Base-by-base conservation (phyloP, 2,797 vertebrate genomes). In the Paramormyrops hopkinsi region DNA sequence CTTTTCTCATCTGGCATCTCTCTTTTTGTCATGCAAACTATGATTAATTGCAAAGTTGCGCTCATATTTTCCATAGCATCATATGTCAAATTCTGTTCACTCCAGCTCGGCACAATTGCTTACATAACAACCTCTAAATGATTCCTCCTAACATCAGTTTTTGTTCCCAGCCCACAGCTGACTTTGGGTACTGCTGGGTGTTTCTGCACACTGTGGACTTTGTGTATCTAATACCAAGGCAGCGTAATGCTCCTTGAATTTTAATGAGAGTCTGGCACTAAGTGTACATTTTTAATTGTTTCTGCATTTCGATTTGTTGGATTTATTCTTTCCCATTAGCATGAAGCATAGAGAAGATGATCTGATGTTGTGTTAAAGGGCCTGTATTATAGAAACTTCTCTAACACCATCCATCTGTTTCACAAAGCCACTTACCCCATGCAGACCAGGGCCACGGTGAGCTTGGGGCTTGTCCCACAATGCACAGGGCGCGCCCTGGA, bases 41-140 rank as follows among this genome's bases (percentile, higher is more conserved):
- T 92, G 94, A 97, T 96, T 94, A 92, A 94, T 95, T 93, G 93
- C 93, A 94, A 90, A 46, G 91, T 89, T 19, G 94, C 95, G 95
- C 95, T 95, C 95, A 96, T 96, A 96, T 95, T 96, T 96, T 95
- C 94, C 95, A 92, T 91, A 94, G 93, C 95, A 94, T 95, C 96
- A 92, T 94, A 94, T 94, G 95, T 95, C 94, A 95, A 93, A 93
- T 90, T 91, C 82, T 92, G 95, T 95, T 95, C 94, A 93, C 93
- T 95, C 94, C 94, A 95, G 94, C 93, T 93, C 94, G 91, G 92
- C 92, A n/a, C 89, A 94, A 96, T 96, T 92, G 95, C 95, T 96
- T 96, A 96, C 96, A 96, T 94, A 96, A 95, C 59, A 33, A 14
- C 56, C 93, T 93, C 95, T 96, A 93, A 96, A 96, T 96, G 95